A percentile compares a stretch with the other conserved stretches of the same genome.
Conservation (phyloP, 1,140 invertebrate species). For the Ceratoteleas bidentatus region DNA sequence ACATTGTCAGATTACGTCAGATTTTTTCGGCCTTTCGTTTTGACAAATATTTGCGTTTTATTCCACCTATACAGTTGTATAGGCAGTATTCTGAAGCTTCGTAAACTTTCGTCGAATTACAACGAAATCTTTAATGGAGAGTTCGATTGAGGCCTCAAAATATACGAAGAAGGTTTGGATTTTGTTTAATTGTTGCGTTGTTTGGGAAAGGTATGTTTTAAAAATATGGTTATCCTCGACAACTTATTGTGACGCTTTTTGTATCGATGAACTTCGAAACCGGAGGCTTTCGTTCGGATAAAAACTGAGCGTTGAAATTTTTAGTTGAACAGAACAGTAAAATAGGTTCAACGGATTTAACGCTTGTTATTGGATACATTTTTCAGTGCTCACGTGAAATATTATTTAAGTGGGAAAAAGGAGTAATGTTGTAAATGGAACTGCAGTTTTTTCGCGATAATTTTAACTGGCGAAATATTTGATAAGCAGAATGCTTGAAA, state of each 20-base stretch:
- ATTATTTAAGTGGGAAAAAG: background rate
- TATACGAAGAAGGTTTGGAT: too few relatives aligned
- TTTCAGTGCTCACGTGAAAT: background rate
- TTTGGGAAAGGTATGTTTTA: too few relatives aligned
- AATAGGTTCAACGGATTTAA: constrained; percentile 2
- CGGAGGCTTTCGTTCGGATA: background rate
- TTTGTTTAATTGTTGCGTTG: too few relatives aligned
- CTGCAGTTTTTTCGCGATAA: background rate
- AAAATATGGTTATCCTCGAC: too few relatives aligned
- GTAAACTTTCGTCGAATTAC: too few relatives aligned
- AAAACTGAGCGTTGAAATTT: constrained; percentile 1
- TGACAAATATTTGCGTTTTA: too few relatives aligned
- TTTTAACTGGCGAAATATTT: background rate
- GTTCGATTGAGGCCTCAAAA: background rate
- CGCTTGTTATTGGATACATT: background rate
- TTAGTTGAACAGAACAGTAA: background rate
- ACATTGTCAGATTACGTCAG: too few relatives aligned
- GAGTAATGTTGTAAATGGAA: background rate
- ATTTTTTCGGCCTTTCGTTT: too few relatives aligned
- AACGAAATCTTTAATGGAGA: too few relatives aligned
- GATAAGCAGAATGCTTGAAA: background rate
- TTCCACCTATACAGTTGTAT: too few relatives aligned
- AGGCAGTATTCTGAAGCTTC: too few relatives aligned
- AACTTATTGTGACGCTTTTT: background rate
- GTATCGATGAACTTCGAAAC: constrained; percentile 4